These are phyloP conservation scores for Raja brachyura DNA, from an alignment of 2,113 vertebrate species.

Conservation along the genomic window DNA sequence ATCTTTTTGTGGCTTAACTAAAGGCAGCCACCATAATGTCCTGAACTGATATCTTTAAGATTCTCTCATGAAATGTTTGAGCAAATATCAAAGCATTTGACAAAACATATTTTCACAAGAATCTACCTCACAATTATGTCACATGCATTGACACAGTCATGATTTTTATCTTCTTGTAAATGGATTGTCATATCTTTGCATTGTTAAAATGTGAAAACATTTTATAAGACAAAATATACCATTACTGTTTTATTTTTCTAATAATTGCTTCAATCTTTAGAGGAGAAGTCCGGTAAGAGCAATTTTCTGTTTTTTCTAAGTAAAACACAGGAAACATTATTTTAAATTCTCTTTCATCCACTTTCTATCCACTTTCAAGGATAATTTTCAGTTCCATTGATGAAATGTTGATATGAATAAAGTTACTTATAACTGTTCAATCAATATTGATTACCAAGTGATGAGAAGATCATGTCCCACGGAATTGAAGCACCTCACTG, in stretches of 20 bases:
- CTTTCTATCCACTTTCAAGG: background rate
- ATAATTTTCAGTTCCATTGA: background rate
- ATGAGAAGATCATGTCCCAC: background rate
- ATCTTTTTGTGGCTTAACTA: background rate
- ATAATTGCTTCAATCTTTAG: constrained; percentile 56
- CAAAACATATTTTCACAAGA: background rate
- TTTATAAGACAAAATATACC: background rate
- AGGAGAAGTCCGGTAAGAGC: constrained; percentile 93
- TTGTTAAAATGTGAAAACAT: background rate
- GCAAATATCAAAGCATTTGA: background rate
- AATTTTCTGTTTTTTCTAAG: background rate
- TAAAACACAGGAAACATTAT: background rate
- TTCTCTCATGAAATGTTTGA: background rate
- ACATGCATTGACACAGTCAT: background rate
- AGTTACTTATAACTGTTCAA: background rate
- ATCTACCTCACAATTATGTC: background rate
- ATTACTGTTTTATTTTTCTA: background rate
- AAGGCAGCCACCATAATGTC: background rate
- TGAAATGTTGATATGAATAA: background rate
- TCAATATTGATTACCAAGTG: background rate
- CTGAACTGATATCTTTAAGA: background rate
- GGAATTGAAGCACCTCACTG: background rate
- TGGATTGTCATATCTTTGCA: background rate
- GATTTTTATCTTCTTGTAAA: background rate
- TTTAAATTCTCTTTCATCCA: background rate